Percentiles rank a stretch among this genome's conserved stretches.
Evolutionary conservation across 2,113 vertebrate genomes (phyloP).

Genomic region (Burhinus oedicnemus): DNA sequence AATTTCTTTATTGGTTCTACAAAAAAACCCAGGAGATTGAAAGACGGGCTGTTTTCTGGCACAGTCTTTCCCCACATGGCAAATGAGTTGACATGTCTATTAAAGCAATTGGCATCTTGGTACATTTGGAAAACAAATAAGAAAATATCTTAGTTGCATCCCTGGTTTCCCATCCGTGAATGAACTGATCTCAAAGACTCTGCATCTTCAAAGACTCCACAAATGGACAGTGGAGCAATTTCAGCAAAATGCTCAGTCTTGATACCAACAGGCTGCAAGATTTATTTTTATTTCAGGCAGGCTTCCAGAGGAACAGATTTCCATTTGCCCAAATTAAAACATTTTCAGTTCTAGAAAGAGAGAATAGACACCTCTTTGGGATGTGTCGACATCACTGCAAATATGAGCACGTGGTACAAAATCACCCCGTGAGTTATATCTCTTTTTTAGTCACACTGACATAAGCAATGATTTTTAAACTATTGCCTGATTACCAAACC

Average conservation of each 20-base stretch:
- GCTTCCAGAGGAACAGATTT: slow-evolving; percentile 1
- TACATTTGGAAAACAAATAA: not conserved
- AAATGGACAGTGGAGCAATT: not conserved
- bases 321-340: not conserved
- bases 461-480: slow-evolving; percentile 8
- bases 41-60: not conserved
- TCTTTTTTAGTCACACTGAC: slow-evolving; percentile 23
- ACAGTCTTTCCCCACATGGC: not conserved
- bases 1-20: not conserved
- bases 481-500: not conserved
- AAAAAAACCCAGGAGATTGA: not conserved
- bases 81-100: not conserved
- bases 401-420: not conserved
- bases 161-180: not conserved
- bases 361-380: not conserved
- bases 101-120: not conserved
- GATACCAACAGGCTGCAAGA: not conserved
- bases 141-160: not conserved
- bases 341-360: not conserved
- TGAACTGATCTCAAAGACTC: not conserved
- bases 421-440: not conserved
- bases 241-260: not conserved
- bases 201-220: not conserved
- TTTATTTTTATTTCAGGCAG: not conserved
- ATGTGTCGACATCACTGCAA: not conserved